These are phyloP conservation scores for Octomys mimax DNA, from an alignment of 2,797 vertebrate species.

Conservation along the genomic window DNA sequence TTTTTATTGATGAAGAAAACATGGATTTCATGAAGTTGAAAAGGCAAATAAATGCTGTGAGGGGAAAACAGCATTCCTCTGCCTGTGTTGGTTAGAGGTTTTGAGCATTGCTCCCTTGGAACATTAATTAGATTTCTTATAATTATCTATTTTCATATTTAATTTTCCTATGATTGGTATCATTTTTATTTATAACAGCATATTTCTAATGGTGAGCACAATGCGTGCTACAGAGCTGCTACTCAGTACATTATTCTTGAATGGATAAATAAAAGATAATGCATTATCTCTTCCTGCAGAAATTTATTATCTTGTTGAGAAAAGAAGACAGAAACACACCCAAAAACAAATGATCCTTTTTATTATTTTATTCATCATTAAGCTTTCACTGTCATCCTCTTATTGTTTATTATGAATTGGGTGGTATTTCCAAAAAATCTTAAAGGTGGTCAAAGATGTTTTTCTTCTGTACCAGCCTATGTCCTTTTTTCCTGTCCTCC, in stretches of 20 bases:
- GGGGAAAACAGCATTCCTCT: constrained; percentile 9
- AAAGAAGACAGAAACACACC: constrained; percentile 38
- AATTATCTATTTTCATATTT: constrained; percentile 42
- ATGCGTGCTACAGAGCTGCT: neutral
- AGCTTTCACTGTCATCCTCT: neutral
- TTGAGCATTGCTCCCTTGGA: neutral
- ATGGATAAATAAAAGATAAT: constrained; percentile 52
- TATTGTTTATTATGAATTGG: constrained; percentile 35
- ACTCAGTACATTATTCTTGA: constrained; percentile 59
- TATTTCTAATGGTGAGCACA: constrained; percentile 29
- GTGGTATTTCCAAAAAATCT: neutral
- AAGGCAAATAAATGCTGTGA: constrained; percentile 61
- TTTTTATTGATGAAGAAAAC: constrained; percentile 77
- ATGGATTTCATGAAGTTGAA: constrained; percentile 71
- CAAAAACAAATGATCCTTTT: constrained; percentile 27
- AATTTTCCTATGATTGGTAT: constrained; percentile 40
- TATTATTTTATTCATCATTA: constrained; percentile 38
- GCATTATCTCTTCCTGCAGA: neutral
- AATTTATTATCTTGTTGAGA: constrained; percentile 48
- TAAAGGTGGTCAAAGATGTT: neutral
- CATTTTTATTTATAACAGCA: constrained; percentile 49
- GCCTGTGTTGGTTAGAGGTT: constrained; percentile 17
- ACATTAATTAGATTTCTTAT: constrained; percentile 40
- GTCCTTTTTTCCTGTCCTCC: neutral
- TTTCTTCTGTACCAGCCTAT: neutral